Base-by-base conservation (phyloP, 2,888 invertebrate species). In the Emmelina monodactyla region DNA sequence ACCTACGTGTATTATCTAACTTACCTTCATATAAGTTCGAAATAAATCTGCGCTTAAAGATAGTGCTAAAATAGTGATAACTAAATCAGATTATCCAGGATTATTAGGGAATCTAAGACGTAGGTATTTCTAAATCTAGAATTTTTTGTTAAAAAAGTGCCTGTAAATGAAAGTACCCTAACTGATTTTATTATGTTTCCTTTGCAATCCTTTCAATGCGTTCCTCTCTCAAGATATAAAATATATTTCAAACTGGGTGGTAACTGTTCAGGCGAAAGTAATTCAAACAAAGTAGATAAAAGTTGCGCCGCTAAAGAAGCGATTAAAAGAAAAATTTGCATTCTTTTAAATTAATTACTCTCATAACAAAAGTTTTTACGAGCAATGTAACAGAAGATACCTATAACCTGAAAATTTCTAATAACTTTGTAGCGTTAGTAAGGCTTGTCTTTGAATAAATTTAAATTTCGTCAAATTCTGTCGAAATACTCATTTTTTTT, bases 261-360 rank as follows among this genome's bases (percentile, higher is more conserved):
- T 53, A 64, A 65, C 63, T 62, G 66, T 57, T 59, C 61, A 57
- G 49, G 59, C 58, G 63, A 72, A 75, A 72, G 67, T 71, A 75
- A 73, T 76, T 72, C 72, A 65, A 75, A 75, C 71, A 72, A 73
- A 73, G 73, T 70, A 72, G 73, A 72, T 73, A 73, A 75, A 75
- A 78, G 71, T 78, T 70, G 69, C 60, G 62, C 62, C 62, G 64
- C 66, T 64, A 66, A 70, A 66, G 68, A 69, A 73, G 72, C 70
- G 70, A 76, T 72, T 73, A 71, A 72, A 75, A 68, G 70, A 72
- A 71, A 78, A 76, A 76, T 76, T 76, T 58, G 66, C 75, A 75
- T 72, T 75, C 75, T 73, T 70, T 62, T 61, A 66, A 73, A 76
- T 75, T 76, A 78, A 76, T 76, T 78, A 73, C 69, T 63, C 62